These are phyloP conservation scores for Sebastes minor DNA, from an alignment of 2,797 vertebrate genomes.

Conservation along the genomic window DNA sequence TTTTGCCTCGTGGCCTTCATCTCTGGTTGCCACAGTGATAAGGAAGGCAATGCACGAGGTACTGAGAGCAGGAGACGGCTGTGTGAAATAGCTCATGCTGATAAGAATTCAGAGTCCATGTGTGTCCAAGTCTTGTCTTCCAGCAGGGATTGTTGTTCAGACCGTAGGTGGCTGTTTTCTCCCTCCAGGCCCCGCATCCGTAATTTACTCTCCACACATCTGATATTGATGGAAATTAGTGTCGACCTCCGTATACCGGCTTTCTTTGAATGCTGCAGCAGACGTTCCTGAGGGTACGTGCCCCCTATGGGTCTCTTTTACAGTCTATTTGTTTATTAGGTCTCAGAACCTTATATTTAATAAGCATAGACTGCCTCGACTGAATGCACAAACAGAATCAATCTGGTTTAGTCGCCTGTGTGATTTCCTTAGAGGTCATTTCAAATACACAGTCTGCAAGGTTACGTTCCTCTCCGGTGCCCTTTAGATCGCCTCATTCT, in stretches of 20 bases:
- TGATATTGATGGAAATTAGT: conserved; percentile 66
- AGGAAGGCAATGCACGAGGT: conserved; percentile 20
- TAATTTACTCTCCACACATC: conserved; percentile 57
- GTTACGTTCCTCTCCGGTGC: not conserved
- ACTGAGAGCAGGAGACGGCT: conserved; percentile 17
- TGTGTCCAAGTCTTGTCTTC: conserved; percentile 17
- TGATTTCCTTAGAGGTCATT: conserved; percentile 20
- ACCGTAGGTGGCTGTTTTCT: conserved; percentile 42
- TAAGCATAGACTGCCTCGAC: conserved; percentile 12
- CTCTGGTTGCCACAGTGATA: conserved; percentile 54
- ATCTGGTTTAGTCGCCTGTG: not conserved
- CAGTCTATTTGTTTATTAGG: conserved; percentile 39
- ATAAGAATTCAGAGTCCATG: conserved; percentile 13
- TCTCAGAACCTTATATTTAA: conserved; percentile 27
- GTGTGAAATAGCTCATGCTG: conserved; percentile 10
- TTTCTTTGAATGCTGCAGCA: conserved; percentile 38
- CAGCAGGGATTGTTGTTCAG: conserved; percentile 16
- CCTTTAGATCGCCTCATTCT: not conserved
- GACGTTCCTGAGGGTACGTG: conserved; percentile 29
- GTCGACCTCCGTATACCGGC: conserved; percentile 10
- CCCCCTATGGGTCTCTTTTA: not conserved
- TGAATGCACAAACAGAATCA: conserved; percentile 26
- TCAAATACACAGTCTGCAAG: conserved; percentile 6
- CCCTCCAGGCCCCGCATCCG: conserved; percentile 24
- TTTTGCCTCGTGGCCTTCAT: conserved; percentile 20